Percentiles rank a stretch among this genome's conserved stretches.
phyloP scores from a whole-genome alignment of 1,140 invertebrate species.

The Magallana gigas region DNA sequence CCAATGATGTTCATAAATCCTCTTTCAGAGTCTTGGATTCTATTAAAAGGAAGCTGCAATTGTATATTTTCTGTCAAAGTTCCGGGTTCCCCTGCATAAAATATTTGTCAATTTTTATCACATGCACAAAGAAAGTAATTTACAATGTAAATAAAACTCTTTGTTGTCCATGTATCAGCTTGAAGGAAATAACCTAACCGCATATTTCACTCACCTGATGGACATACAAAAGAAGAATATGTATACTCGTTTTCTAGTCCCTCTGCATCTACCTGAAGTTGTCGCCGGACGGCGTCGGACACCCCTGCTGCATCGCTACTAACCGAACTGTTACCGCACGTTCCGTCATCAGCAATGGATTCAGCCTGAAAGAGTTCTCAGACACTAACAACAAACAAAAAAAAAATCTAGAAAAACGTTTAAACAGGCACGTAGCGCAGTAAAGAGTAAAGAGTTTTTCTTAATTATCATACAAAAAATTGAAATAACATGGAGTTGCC shows the following conservation, averaged over 20 bases:
- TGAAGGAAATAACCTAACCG: too few relatives aligned
- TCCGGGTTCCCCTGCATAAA: too few relatives aligned
- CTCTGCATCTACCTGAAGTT: slow-evolving; percentile 59
- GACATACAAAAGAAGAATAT: slow-evolving; percentile 68
- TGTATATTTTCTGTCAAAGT: slow-evolving; percentile 47
- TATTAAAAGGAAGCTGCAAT: slow-evolving; percentile 60
- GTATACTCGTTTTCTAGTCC: slow-evolving; percentile 72
- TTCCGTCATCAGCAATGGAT: slow-evolving; percentile 60
- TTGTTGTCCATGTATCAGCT: too few relatives aligned
- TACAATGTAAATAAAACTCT: too few relatives aligned
- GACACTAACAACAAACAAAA: too few relatives aligned
- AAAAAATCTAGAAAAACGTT: too few relatives aligned
- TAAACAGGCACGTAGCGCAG: too few relatives aligned
- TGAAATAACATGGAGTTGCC: too few relatives aligned
- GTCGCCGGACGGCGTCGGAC: not conserved
- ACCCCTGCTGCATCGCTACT: not conserved
- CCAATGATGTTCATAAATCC: slow-evolving; percentile 70
- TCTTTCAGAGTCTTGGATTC: slow-evolving; percentile 68
- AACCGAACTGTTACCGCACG: slow-evolving; percentile 63
- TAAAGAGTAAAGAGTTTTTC: too few relatives aligned
- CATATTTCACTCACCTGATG: slow-evolving; percentile 57
- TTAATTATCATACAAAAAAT: too few relatives aligned
- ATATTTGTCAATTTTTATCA: too few relatives aligned
- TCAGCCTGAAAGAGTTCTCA: slow-evolving; percentile 58
- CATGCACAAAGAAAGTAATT: too few relatives aligned